Base-by-base conservation (phyloP, 2,888 invertebrate genomes). In the Archips xylosteana region DNA sequence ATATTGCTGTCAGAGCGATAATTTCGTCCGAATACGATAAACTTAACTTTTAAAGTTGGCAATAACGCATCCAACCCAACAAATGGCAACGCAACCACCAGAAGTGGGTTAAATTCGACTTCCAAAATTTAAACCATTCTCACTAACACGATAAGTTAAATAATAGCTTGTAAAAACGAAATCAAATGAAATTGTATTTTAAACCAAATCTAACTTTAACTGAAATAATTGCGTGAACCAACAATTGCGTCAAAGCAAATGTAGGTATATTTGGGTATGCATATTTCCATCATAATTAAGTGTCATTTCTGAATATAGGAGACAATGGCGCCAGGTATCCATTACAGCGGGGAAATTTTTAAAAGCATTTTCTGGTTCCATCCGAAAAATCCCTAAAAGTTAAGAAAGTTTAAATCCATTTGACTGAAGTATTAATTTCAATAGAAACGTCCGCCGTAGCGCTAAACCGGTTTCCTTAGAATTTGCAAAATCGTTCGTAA, bases 381-480 rank as follows among this genome's bases (percentile, higher is more conserved):
- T 63, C 39, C 51, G 49, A 39, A 65, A 49, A 60, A 66, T 64
- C 36, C 47, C 59, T 36, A 36, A 64, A 70, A 70, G 70, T 70
- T 71, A 75, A 77, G 75, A 77, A 81, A 83, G 80, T 81, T 79
- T 80, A 83, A 85, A 88, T 86, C 82, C 82, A 79, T 82, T 85
- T 82, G 82, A 82, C 81, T 78, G 78, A 82, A 82, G 87, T 85
- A 85, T 87, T 86, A 85, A 87, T 89, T 86, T 87, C 85, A 86
- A 84, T 84, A 77, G 80, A 77, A 79, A 76, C 79, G 76, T 75
- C 73, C 70, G 68, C 71, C 70, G 78, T 78, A 76, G 79, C 81
- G 82, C 80, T 82, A 80, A 83, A 83, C 85, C 80, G 80, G 80
- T 83, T 85, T 84, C 83, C 81, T 80, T 78, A 78, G 82, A 87